Conservation (phyloP, 2,888 invertebrate genomes). For the Magallana nippona region DNA sequence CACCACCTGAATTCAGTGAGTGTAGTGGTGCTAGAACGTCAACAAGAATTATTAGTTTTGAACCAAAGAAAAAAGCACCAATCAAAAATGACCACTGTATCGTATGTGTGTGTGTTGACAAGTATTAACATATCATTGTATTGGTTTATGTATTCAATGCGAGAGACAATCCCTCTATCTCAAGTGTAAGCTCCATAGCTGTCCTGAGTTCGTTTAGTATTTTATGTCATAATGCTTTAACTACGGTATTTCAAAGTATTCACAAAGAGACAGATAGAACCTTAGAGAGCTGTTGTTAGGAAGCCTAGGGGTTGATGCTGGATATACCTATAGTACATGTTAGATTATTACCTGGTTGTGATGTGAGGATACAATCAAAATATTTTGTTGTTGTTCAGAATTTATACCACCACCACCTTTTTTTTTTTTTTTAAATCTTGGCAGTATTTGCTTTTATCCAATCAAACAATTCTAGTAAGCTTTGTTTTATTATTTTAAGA, state of each 20-base stretch:
- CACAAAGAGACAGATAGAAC: background rate
- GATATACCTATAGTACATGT: background rate
- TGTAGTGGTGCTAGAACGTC: background rate
- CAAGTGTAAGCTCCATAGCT: background rate
- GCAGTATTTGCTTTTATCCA: slow-evolving; percentile 22
- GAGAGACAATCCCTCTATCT: slow-evolving; percentile 24
- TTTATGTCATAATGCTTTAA: background rate
- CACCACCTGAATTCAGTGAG: background rate
- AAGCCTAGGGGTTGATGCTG: background rate
- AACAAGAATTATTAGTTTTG: background rate
- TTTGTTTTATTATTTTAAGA: too few species aligned
- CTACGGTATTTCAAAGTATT: background rate
- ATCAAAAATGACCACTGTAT: slow-evolving; percentile 5
- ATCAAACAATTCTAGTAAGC: slow-evolving; percentile 7
- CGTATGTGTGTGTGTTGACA: background rate
- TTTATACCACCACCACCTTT: background rate
- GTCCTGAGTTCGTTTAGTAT: background rate
- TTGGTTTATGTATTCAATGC: slow-evolving; percentile 16
- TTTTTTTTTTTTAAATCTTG: slow-evolving; percentile 5
- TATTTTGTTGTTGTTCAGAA: slow-evolving; percentile 23
- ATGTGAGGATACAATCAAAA: slow-evolving; percentile 33
- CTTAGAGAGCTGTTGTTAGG: too few species aligned
- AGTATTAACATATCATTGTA: slow-evolving; percentile 28
- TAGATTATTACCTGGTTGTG: slow-evolving; percentile 10
- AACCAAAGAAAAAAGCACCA: slow-evolving; percentile 20